Evolutionary conservation across 2,888 invertebrate species (phyloP).

Genomic region (Drosophila rellima): DNA sequence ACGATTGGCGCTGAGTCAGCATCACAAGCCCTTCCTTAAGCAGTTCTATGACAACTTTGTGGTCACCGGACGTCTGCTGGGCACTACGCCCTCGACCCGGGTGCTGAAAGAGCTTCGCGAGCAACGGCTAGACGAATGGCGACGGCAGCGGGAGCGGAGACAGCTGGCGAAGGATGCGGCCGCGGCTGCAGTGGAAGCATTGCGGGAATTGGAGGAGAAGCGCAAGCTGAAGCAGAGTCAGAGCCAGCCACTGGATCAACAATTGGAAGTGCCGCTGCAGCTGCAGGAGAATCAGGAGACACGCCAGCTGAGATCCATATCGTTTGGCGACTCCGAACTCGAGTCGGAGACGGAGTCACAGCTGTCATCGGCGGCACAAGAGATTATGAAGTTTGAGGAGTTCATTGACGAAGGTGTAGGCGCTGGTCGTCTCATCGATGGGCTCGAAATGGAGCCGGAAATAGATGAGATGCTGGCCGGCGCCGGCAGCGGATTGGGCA

Average conservation of each 20-base stretch:
- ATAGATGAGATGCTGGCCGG: conserved; percentile 76
- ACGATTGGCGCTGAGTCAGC: conserved; percentile 82
- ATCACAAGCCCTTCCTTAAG: conserved; percentile 84
- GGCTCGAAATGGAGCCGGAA: conserved; percentile 83
- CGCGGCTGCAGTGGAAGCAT: conserved; percentile 17
- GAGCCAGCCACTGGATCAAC: conserved; percentile 13
- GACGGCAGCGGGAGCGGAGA: conserved; percentile 65
- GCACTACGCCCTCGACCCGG: conserved; percentile 81
- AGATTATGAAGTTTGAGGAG: conserved; percentile 84
- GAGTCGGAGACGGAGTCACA: conserved; percentile 84
- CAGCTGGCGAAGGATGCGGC: conserved; percentile 50
- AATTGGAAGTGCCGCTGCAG: conserved; percentile 12
- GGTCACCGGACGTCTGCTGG: conserved; percentile 78
- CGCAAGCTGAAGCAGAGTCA: conserved; percentile 11
- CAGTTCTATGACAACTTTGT: conserved; percentile 84
- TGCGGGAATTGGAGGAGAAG: conserved; percentile 11
- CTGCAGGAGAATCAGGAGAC: conserved; percentile 27
- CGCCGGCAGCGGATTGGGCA: conserved; percentile 61
- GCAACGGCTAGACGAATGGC: conserved; percentile 78
- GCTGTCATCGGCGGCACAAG: conserved; percentile 79
- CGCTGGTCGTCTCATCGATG: conserved; percentile 80
- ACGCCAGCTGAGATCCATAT: conserved; percentile 62
- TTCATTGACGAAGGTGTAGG: conserved; percentile 83
- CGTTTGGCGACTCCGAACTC: conserved; percentile 80
- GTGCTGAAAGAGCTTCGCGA: conserved; percentile 76